These are phyloP conservation scores for Rhinoraja longicauda DNA, from an alignment of 2,797 vertebrate genomes.

Conservation along the genomic window DNA sequence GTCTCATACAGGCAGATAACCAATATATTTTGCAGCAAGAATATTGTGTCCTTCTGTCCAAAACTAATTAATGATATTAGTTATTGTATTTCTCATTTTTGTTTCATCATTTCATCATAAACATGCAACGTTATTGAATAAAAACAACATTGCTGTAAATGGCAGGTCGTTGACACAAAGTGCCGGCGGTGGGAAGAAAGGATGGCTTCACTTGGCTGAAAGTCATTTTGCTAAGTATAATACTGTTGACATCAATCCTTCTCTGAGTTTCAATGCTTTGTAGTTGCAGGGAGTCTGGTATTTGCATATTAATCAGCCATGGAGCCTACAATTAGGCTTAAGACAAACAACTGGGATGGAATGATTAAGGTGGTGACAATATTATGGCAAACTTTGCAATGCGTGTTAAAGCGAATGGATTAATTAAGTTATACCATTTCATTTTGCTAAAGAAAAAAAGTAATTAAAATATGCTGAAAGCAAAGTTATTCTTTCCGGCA, in stretches of 20 bases:
- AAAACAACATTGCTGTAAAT: neutral
- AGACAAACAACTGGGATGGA: neutral
- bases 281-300: conserved; percentile 8
- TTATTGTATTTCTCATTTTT: neutral
- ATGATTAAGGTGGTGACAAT: neutral
- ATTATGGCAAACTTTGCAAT: neutral
- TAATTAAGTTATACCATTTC: neutral
- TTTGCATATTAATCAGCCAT: conserved; percentile 9
- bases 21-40: neutral
- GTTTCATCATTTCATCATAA: neutral
- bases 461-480: neutral
- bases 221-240: conserved; percentile 23
- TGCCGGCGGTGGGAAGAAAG: neutral
- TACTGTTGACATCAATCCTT: neutral
- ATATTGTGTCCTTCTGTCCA: neutral
- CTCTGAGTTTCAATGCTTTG: neutral
- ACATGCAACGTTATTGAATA: neutral
- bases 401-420: neutral
- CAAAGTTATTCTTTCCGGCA: neutral
- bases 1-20: neutral
- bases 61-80: neutral
- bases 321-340: neutral
- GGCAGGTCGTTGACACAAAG: neutral
- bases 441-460: neutral
- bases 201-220: conserved; percentile 3